Conservation (phyloP, 1,140 invertebrate genomes). For the Elymnias hypermnestra region DNA sequence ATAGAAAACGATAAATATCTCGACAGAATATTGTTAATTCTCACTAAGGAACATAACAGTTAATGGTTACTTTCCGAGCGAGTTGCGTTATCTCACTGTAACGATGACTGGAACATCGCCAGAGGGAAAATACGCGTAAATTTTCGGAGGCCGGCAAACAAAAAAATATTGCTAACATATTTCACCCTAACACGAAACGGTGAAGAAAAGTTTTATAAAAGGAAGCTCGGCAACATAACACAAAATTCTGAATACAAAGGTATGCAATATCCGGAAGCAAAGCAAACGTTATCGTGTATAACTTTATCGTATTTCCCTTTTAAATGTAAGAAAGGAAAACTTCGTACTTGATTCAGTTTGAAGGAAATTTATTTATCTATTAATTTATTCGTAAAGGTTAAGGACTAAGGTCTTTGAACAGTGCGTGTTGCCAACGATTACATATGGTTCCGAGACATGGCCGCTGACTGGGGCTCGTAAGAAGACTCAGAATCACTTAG, state of each 20-base stretch:
- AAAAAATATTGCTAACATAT: constrained; percentile 30
- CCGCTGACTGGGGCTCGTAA: no score
- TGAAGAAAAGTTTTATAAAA: constrained; percentile 13
- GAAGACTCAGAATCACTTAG: no score
- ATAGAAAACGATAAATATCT: neutral
- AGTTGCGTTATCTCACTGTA: constrained; percentile 28
- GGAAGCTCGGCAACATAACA: neutral
- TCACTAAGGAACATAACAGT: constrained; percentile 17
- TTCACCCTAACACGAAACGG: constrained; percentile 14
- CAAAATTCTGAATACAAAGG: neutral
- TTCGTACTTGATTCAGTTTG: no score
- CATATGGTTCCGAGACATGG: no score
- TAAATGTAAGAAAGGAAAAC: no score
- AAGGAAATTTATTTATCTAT: no score
- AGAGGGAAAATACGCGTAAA: constrained; percentile 23
- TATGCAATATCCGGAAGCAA: no score
- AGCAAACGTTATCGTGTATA: no score
- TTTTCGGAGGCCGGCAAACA: constrained; percentile 20
- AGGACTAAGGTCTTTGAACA: no score
- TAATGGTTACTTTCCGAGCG: constrained; percentile 32
- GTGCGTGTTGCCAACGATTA: no score
- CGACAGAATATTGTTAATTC: constrained; percentile 4
- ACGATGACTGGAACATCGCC: constrained; percentile 35
- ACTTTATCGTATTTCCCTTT: no score
- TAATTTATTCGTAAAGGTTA: no score